Evolutionary conservation across 2,888 invertebrate species (phyloP).

Genomic region (Drosophila eohydei): DNA sequence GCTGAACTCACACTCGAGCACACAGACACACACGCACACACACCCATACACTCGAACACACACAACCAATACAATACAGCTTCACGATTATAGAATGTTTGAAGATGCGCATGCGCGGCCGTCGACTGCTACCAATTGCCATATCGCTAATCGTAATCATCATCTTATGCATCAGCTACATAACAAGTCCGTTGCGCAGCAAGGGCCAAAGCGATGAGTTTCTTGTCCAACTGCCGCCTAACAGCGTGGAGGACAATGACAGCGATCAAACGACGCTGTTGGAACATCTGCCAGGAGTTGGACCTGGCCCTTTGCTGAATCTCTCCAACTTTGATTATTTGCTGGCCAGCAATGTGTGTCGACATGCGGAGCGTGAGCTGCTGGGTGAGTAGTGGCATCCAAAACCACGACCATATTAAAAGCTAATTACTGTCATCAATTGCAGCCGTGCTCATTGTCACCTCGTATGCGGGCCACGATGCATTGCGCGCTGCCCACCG

Average conservation of each 20-base stretch:
- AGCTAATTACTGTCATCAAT: neutral
- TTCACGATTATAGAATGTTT: conserved; percentile 56
- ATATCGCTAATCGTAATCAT: conserved; percentile 70
- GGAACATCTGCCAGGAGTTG: neutral
- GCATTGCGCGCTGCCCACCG: conserved; percentile 90
- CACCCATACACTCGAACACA: conserved; percentile 16
- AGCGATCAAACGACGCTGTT: neutral
- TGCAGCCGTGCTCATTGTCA: conserved; percentile 87
- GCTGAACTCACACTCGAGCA: conserved; percentile 4
- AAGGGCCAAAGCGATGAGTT: conserved; percentile 67
- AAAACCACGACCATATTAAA: neutral
- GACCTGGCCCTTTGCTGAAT: conserved; percentile 69
- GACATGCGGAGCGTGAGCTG: conserved; percentile 75
- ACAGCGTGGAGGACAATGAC: conserved; percentile 19
- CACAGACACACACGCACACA: conserved; percentile 18
- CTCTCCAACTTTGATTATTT: conserved; percentile 79
- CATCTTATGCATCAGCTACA: conserved; percentile 74
- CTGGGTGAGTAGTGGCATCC: conserved; percentile 65
- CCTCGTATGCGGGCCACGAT: conserved; percentile 91
- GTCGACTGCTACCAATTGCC: conserved; percentile 76
- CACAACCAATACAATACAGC: conserved; percentile 4
- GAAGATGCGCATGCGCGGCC: conserved; percentile 83
- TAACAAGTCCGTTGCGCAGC: conserved; percentile 47
- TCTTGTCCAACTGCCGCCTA: conserved; percentile 62
- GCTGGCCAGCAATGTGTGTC: conserved; percentile 77